phyloP scores from a whole-genome alignment of 2,797 vertebrate species.

The Petrocephalus sullivani region DNA sequence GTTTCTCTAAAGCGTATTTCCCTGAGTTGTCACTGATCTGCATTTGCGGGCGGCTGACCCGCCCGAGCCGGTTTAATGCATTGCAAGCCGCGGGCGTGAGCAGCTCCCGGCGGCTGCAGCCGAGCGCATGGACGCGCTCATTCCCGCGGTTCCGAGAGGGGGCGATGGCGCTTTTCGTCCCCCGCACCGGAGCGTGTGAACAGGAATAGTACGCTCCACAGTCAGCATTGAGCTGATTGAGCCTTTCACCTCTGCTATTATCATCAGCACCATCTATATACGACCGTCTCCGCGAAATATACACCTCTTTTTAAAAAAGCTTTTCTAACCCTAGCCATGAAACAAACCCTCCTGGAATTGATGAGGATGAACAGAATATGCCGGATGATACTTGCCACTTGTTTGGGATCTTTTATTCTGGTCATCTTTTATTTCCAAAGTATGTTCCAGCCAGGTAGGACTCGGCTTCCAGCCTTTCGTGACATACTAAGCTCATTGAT shows the following conservation, averaged over 20 bases:
- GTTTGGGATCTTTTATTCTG: slow-evolving; percentile 92
- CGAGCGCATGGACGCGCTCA: slow-evolving; percentile 37
- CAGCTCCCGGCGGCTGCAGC: not conserved
- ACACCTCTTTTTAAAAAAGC: not conserved
- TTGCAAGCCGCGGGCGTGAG: not conserved
- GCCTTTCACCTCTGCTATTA: slow-evolving; percentile 14
- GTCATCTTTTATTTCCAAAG: slow-evolving; percentile 99
- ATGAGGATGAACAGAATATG: slow-evolving; percentile 96
- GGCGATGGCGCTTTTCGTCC: slow-evolving; percentile 12
- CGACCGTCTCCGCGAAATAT: slow-evolving; percentile 23
- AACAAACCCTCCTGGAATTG: slow-evolving; percentile 82
- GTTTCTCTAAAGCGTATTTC: not conserved
- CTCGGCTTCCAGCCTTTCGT: slow-evolving; percentile 7
- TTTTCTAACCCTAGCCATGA: slow-evolving; percentile 67
- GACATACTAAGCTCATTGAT: not conserved
- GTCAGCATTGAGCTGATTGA: slow-evolving; percentile 35
- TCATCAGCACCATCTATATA: slow-evolving; percentile 31
- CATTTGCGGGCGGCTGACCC: not conserved
- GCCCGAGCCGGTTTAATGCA: not conserved
- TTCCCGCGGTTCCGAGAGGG: slow-evolving; percentile 21
- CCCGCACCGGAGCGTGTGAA: slow-evolving; percentile 27
- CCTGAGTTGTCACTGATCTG: not conserved
- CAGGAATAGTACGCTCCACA: slow-evolving; percentile 54
- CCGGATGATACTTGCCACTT: slow-evolving; percentile 92
- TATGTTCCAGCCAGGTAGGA: slow-evolving; percentile 99